phyloP scores from a whole-genome alignment of 2,888 invertebrate genomes.

The Acleris sparsana region DNA sequence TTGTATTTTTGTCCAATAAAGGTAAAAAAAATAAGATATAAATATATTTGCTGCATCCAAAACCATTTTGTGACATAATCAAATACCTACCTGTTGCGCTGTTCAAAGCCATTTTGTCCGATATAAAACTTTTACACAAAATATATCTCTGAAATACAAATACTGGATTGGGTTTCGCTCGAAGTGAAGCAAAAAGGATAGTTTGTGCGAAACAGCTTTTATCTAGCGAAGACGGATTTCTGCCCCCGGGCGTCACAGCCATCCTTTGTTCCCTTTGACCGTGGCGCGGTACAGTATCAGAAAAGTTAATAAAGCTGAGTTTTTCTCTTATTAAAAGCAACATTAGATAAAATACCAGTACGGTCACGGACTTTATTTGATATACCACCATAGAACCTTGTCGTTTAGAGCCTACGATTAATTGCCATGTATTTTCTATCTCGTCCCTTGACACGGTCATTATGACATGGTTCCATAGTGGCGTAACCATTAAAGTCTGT shows the following conservation, averaged over 20 bases:
- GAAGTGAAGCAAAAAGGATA: slow-evolving; percentile 51
- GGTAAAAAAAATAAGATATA: too few relatives aligned
- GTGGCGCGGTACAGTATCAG: slow-evolving; percentile 38
- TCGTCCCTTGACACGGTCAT: too few relatives aligned
- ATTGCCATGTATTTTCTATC: too few relatives aligned
- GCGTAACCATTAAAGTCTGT: too few relatives aligned
- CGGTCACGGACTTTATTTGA: too few relatives aligned
- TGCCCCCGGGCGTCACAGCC: slow-evolving; percentile 20
- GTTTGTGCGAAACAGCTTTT: slow-evolving; percentile 57
- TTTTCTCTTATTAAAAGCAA: slow-evolving; percentile 4
- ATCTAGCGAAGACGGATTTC: slow-evolving; percentile 55
- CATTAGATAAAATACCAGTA: background rate
- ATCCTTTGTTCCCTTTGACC: slow-evolving; percentile 46
- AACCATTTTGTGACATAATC: background rate
- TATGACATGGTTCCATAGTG: too few relatives aligned
- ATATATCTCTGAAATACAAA: background rate
- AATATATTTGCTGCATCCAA: too few relatives aligned
- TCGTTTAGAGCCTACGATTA: too few relatives aligned
- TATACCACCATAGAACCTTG: too few relatives aligned
- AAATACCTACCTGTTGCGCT: background rate
- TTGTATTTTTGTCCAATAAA: too few relatives aligned
- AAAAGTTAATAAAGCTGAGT: slow-evolving; percentile 6
- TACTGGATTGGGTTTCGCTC: slow-evolving; percentile 13
- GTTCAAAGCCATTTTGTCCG: background rate
- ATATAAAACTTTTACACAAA: background rate